These are phyloP conservation scores for Uloborus diversus DNA, from an alignment of 1,140 invertebrate species.

Conservation along the genomic window DNA sequence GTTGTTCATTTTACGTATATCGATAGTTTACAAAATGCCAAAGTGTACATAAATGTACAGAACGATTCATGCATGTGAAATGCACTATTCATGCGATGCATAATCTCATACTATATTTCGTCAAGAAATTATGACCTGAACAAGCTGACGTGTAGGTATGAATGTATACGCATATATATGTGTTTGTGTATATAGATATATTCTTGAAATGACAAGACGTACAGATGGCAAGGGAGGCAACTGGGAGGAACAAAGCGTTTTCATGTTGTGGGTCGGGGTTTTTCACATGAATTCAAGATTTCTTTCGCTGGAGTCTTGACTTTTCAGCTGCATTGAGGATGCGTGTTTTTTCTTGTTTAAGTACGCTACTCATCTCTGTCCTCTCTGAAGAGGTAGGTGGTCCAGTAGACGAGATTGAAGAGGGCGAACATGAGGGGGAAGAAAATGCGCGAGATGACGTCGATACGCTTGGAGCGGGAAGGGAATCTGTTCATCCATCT, in stretches of 20 bases:
- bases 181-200: not conserved
- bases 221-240: not conserved
- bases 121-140: too few species aligned
- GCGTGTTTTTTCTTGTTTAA: not conserved
- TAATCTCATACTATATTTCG: too few species aligned
- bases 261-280: constrained; percentile 19
- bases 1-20: too few species aligned
- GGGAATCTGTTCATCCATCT: constrained; percentile 94
- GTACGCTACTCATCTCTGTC: constrained; percentile 70
- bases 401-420: constrained; percentile 96
- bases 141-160: not conserved
- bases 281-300: constrained; percentile 39
- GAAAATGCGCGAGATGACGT: constrained; percentile 92
- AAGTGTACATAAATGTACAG: too few species aligned
- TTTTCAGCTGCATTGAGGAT: constrained; percentile 11
- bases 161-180: not conserved
- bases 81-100: too few species aligned
- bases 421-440: constrained; percentile 94
- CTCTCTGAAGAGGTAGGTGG: constrained; percentile 85
- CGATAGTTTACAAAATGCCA: too few species aligned
- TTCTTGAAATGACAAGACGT: not conserved
- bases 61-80: too few species aligned
- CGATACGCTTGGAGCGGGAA: constrained; percentile 90
- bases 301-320: not conserved
- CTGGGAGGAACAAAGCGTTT: not conserved